These are phyloP conservation scores for Neoarius graeffei DNA, from an alignment of 2,113 vertebrate genomes.

Conservation along the genomic window DNA sequence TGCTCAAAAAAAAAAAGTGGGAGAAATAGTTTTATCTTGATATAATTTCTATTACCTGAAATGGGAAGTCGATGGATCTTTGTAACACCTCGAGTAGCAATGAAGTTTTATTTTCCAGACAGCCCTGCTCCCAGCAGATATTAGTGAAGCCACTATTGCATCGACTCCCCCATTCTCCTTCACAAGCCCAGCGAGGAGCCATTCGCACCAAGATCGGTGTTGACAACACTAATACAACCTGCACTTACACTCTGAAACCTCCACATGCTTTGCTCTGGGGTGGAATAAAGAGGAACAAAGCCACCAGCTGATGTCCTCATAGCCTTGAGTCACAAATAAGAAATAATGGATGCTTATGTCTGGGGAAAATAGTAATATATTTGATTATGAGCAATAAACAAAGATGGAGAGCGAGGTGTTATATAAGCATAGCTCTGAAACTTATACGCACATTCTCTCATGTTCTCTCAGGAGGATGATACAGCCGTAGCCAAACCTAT, in stretches of 20 bases:
- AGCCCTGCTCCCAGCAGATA: slow-evolving; percentile 21
- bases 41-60: slow-evolving; percentile 62
- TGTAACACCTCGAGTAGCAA: slow-evolving; percentile 62
- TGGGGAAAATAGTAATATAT: slow-evolving; percentile 27
- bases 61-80: slow-evolving; percentile 65
- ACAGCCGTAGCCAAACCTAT: not conserved
- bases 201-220: slow-evolving; percentile 38
- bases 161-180: slow-evolving; percentile 1
- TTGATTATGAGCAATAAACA: slow-evolving; percentile 44
- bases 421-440: slow-evolving; percentile 22
- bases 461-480: slow-evolving; percentile 14
- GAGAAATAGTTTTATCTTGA: slow-evolving; percentile 63
- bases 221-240: slow-evolving; percentile 45
- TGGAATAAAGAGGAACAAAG: slow-evolving; percentile 45
- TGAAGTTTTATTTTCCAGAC: slow-evolving; percentile 22
- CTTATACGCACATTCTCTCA: not conserved
- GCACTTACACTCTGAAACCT: slow-evolving; percentile 26
- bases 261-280: slow-evolving; percentile 35
- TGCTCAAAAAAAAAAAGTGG: slow-evolving; percentile 42
- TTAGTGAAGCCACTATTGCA: slow-evolving; percentile 3
- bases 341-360: not conserved
- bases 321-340: slow-evolving; percentile 22
- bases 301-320: slow-evolving; percentile 38
- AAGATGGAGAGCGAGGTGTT: slow-evolving; percentile 19
- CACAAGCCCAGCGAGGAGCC: slow-evolving; percentile 21